phyloP scores from a whole-genome alignment of 2,888 invertebrate species.

The Helleia helle region DNA sequence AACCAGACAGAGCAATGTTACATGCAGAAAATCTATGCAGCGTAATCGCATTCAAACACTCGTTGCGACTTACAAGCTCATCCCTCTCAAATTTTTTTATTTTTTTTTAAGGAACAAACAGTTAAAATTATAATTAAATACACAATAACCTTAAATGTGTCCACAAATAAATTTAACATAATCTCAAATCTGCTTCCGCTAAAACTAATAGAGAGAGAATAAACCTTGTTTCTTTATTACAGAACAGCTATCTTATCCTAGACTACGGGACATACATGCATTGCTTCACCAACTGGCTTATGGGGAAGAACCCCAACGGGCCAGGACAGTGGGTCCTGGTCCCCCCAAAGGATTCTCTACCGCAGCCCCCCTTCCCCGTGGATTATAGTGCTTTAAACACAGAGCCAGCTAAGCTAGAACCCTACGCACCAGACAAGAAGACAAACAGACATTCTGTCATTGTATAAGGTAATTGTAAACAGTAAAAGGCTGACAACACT shows the following conservation, averaged over 20 bases:
- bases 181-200: too few relatives aligned
- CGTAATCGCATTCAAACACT: too few relatives aligned
- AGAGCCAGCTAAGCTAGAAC: conserved; percentile 79
- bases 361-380: conserved; percentile 78
- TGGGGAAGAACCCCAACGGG: conserved; percentile 83
- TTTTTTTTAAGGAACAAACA: too few relatives aligned
- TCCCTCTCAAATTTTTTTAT: too few relatives aligned
- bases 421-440: conserved; percentile 79
- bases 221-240: conserved; percentile 33
- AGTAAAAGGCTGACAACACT: conserved; percentile 8
- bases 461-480: conserved; percentile 62
- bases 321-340: conserved; percentile 84
- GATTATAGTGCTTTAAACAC: conserved; percentile 84
- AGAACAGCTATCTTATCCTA: conserved; percentile 81
- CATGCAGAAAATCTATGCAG: too few relatives aligned
- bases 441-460: conserved; percentile 81
- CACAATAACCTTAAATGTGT: too few relatives aligned
- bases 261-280: conserved; percentile 80
- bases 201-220: too few relatives aligned
- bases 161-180: too few relatives aligned
- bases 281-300: conserved; percentile 82
- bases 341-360: conserved; percentile 68
- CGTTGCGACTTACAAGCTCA: too few relatives aligned
- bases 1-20: too few relatives aligned
- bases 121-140: too few relatives aligned